These are phyloP conservation scores for Sus cebifrons DNA, from an alignment of 2,797 vertebrate genomes.

Conservation along the genomic window DNA sequence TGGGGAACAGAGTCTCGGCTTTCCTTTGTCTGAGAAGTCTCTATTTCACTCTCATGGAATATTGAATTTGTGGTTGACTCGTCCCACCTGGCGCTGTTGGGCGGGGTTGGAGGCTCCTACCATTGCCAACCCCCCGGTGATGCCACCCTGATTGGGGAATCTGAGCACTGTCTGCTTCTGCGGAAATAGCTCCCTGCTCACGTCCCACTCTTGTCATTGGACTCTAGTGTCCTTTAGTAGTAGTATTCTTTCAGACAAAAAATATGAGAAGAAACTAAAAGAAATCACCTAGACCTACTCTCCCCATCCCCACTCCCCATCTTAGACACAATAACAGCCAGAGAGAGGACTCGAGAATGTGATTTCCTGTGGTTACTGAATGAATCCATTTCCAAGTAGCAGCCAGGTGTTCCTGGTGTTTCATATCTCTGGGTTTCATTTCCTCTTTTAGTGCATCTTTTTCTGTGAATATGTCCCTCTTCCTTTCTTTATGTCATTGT, in stretches of 20 bases:
- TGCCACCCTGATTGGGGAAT: background rate
- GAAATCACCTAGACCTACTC: background rate
- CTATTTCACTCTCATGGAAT: conserved; percentile 16
- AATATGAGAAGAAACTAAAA: background rate
- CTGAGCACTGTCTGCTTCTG: background rate
- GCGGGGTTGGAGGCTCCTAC: background rate
- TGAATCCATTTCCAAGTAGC: background rate
- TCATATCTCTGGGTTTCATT: background rate
- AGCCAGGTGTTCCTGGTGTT: background rate
- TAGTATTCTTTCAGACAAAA: conserved; percentile 1
- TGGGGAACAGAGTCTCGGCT: background rate
- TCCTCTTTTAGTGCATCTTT: background rate
- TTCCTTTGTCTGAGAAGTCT: background rate
- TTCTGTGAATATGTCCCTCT: background rate
- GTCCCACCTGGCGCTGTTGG: background rate
- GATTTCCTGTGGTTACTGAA: background rate
- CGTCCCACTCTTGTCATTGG: background rate
- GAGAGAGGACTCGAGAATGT: background rate
- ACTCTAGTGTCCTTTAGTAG: background rate
- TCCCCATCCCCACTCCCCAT: background rate
- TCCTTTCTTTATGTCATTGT: background rate
- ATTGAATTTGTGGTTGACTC: background rate
- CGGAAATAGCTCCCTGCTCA: background rate
- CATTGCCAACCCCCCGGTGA: background rate
- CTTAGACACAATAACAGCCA: background rate